Base-by-base conservation (phyloP, 2,888 invertebrate genomes). In the Fragum fragum region DNA sequence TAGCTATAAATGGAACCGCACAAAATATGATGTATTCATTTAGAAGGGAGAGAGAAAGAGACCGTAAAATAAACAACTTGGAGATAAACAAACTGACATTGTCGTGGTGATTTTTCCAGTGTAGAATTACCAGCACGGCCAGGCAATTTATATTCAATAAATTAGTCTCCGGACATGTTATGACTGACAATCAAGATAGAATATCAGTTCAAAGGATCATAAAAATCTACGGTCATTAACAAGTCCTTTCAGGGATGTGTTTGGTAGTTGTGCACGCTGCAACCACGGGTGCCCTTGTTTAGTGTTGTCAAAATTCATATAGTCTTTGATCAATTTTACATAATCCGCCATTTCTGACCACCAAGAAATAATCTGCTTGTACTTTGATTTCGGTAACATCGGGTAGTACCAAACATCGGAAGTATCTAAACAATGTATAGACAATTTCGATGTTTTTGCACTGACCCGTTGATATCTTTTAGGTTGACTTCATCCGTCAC, bases 1-100 rank as follows among this genome's bases (percentile, higher is more conserved):
- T 16, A 29, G 73, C 73, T 61, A 73, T 73, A 73, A 73, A 73
- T 55, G 71, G 71, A 71, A 55, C 57, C 71, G 36, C 55, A 55
- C 71, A 57, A 71, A 71, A 66, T 66, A 66, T 66, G 66, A 66
- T 66, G 66, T 39, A 66, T 66, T 66, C 66, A 66, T 66, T 66
- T 32, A 61, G 29, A 42, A 23, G 21, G 66, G 23, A 21, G 7
- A 18, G 42, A 61, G 32, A 66, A 66, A 66, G 66, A 66, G 66
- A 21, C 66, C 66, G 66, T 66, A 66, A 66, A 66, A 66, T 66
- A 66, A 66, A 66, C 66, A 66, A 66, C 66, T 66, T 42, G 11
- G 66, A 66, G 66, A 66, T 66, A 66, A 66, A 66, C 66, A 66
- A 42, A 23, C 66, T 61, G 36, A 42, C 66, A 66, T 23, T 32